Percentiles rank a stretch among this genome's conserved stretches.
Evolutionary conservation across 1,140 invertebrate genomes (phyloP).

Genomic region (Druon quercuslanigerum): DNA sequence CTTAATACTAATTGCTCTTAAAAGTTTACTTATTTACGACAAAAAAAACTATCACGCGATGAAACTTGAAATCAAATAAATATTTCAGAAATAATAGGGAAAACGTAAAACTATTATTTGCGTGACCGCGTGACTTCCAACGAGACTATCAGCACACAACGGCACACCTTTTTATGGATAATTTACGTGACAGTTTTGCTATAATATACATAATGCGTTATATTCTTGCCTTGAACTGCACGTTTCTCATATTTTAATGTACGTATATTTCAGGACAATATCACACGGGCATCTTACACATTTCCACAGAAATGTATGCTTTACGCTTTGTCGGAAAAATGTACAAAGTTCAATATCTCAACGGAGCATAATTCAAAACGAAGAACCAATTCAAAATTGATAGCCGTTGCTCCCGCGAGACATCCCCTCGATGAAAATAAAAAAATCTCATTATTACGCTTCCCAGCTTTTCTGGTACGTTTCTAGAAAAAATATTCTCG

Average conservation of each 20-base stretch:
- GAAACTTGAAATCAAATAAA: background rate
- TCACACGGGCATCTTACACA: background rate
- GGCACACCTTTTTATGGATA: constrained; percentile 1
- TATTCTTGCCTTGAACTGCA: too few relatives aligned
- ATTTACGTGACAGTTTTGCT: constrained; percentile 6
- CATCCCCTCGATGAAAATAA: constrained; percentile 11
- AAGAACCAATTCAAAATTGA: constrained; percentile 27
- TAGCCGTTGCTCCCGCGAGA: background rate
- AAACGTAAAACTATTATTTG: constrained; percentile 2
- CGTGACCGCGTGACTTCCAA: background rate
- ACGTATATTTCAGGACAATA: too few relatives aligned
- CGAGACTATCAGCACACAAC: background rate
- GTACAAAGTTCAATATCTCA: background rate
- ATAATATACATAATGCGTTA: background rate
- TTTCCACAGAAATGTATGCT: background rate
- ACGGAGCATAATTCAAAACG: constrained; percentile 10
- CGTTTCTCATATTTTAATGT: too few relatives aligned
- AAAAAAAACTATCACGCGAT: background rate
- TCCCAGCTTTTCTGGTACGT: background rate
- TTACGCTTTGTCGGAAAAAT: background rate
- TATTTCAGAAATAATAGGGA: background rate
- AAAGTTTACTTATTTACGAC: background rate
- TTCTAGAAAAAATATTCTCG: background rate
- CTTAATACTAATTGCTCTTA: background rate
- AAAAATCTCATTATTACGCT: constrained; percentile 8